Percentiles rank a stretch among this genome's conserved stretches.
Evolutionary conservation across 2,888 invertebrate genomes (phyloP).

Genomic region (Chymomyza procnemis): DNA sequence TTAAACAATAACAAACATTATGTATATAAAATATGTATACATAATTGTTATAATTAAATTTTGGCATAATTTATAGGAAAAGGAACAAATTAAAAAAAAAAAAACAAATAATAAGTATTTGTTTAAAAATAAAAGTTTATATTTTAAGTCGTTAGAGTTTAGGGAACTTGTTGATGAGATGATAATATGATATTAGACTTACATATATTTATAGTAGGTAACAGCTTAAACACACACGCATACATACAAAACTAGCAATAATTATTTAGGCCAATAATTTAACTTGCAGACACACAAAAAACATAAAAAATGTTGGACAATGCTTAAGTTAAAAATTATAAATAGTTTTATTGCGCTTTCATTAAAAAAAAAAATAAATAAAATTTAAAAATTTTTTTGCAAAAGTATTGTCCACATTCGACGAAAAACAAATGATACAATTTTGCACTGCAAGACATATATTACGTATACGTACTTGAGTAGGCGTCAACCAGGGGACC

Average conservation of each 20-base stretch:
- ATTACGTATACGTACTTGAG: constrained; percentile 75
- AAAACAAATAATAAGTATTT: constrained; percentile 14
- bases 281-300: background rate
- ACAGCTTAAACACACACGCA: constrained; percentile 9
- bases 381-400: no score
- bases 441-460: background rate
- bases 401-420: no score
- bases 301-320: background rate
- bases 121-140: constrained; percentile 5
- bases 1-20: background rate
- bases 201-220: constrained; percentile 16
- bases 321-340: no score
- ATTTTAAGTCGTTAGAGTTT: background rate
- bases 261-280: background rate
- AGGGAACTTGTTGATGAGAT: constrained; percentile 4
- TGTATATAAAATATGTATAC: constrained; percentile 14
- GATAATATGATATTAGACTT: constrained; percentile 14
- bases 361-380: no score
- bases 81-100: constrained; percentile 28
- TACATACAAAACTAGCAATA: constrained; percentile 2
- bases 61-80: background rate
- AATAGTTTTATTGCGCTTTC: no score
- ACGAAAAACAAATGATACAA: background rate
- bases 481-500: constrained; percentile 72
- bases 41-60: background rate